These are phyloP conservation scores for Trichacis sp. DNA, from an alignment of 2,888 invertebrate species.

Conservation along the genomic window DNA sequence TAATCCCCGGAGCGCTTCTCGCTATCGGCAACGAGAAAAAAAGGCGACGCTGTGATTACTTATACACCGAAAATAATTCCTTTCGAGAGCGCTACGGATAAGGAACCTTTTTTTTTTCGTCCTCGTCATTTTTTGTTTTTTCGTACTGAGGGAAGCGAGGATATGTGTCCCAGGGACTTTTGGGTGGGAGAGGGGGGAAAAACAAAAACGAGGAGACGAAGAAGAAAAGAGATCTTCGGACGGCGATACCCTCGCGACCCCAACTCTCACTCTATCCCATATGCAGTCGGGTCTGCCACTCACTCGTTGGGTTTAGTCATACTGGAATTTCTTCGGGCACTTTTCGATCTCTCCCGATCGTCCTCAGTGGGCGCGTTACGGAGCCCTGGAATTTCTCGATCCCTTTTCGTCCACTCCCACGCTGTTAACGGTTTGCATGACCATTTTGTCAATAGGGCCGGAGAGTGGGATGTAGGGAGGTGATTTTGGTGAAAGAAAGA, in stretches of 20 bases:
- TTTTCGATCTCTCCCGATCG: slow-evolving; percentile 43
- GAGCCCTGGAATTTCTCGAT: slow-evolving; percentile 37
- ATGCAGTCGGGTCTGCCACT: slow-evolving; percentile 61
- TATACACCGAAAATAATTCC: too few species aligned
- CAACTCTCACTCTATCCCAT: slow-evolving; percentile 53
- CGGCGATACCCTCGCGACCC: slow-evolving; percentile 62
- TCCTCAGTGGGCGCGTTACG: slow-evolving; percentile 37
- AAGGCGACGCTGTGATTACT: too few species aligned
- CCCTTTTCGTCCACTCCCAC: slow-evolving; percentile 30
- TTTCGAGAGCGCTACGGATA: too few species aligned
- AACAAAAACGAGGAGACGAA: slow-evolving; percentile 21
- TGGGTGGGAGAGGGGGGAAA: neutral
- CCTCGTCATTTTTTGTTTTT: neutral
- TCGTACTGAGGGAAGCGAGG: neutral
- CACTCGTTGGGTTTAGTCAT: slow-evolving; percentile 66
- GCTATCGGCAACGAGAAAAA: too few species aligned
- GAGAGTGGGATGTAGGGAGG: too few species aligned
- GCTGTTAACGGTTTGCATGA: too few species aligned
- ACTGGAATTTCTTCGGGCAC: slow-evolving; percentile 60
- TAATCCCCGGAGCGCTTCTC: too few species aligned
- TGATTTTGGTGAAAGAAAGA: too few species aligned
- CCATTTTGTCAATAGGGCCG: too few species aligned
- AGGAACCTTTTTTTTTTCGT: too few species aligned
- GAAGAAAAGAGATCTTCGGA: slow-evolving; percentile 52
- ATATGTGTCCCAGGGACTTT: neutral